Conservation (phyloP, 53 echinoderm and acorn worm species). For the Zoroaster sp. region DNA sequence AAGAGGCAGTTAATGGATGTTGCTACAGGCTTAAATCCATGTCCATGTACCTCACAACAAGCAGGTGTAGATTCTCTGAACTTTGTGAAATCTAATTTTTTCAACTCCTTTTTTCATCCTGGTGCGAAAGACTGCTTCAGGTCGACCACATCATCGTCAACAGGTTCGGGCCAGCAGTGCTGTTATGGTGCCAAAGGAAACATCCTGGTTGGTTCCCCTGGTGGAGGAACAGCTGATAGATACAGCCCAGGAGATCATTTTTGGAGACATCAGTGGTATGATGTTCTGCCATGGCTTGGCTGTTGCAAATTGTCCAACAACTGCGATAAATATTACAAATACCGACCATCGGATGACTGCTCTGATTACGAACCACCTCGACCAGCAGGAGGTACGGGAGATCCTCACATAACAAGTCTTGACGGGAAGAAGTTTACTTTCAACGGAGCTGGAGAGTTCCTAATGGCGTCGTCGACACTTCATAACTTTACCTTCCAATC, state of each 20-base stretch:
- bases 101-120: slow-evolving; percentile 27
- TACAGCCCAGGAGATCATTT: slow-evolving; percentile 38
- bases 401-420: slow-evolving; percentile 64
- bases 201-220: slow-evolving; percentile 57
- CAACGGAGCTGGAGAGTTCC: slow-evolving; percentile 68
- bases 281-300: slow-evolving; percentile 61
- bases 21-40: slow-evolving; percentile 5
- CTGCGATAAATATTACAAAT: slow-evolving; percentile 50
- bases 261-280: slow-evolving; percentile 59
- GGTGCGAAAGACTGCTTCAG: slow-evolving; percentile 50
- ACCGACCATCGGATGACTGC: slow-evolving; percentile 66
- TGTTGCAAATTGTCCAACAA: slow-evolving; percentile 51
- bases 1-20: background rate
- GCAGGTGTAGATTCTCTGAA: slow-evolving; percentile 46
- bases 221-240: slow-evolving; percentile 58
- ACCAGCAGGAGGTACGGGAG: slow-evolving; percentile 59
- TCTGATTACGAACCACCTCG: slow-evolving; percentile 51
- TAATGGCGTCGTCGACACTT: slow-evolving; percentile 29
- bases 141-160: slow-evolving; percentile 5
- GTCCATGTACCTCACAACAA: slow-evolving; percentile 54
- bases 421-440: slow-evolving; percentile 61
- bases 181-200: slow-evolving; percentile 60
- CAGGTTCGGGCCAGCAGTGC: slow-evolving; percentile 63
- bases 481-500: slow-evolving; percentile 61
- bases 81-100: slow-evolving; percentile 18